These are phyloP conservation scores for Campylorhamphus procurvoides DNA, from an alignment of 2,113 vertebrate species.

Conservation along the genomic window DNA sequence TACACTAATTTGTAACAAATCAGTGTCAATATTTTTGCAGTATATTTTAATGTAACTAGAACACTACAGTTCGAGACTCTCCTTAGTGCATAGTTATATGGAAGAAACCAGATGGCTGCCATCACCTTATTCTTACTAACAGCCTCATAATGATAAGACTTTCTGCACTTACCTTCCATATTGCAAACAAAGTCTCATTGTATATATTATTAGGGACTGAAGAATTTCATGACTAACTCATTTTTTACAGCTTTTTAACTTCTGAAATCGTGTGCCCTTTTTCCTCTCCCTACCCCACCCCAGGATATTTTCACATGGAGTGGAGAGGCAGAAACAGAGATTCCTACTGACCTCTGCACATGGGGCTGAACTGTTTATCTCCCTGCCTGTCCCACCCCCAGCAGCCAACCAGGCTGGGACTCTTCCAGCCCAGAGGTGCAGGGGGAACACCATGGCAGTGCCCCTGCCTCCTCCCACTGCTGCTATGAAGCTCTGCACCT, in stretches of 20 bases:
- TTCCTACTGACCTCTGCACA: background rate
- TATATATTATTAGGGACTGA: background rate
- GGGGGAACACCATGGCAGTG: background rate
- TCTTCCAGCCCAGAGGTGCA: rapidly evolving
- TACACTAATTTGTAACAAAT: background rate
- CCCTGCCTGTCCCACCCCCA: rapidly evolving
- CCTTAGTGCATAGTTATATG: background rate
- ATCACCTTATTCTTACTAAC: background rate
- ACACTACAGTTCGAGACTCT: background rate
- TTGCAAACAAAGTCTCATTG: background rate
- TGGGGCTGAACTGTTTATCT: background rate
- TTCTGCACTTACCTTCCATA: background rate
- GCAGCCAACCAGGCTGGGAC: too few relatives aligned
- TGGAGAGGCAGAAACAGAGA: background rate
- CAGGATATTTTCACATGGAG: background rate
- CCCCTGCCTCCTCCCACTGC: background rate
- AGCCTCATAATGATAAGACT: background rate
- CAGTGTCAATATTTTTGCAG: background rate
- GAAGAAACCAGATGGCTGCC: background rate
- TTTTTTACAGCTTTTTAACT: background rate
- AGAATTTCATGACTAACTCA: background rate
- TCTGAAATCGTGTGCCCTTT: background rate
- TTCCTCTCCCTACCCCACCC: background rate
- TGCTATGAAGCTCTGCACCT: background rate
- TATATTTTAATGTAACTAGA: background rate